These are phyloP conservation scores for Rhinolophus sinicus DNA, from an alignment of 2,113 vertebrate genomes.

Conservation along the genomic window DNA sequence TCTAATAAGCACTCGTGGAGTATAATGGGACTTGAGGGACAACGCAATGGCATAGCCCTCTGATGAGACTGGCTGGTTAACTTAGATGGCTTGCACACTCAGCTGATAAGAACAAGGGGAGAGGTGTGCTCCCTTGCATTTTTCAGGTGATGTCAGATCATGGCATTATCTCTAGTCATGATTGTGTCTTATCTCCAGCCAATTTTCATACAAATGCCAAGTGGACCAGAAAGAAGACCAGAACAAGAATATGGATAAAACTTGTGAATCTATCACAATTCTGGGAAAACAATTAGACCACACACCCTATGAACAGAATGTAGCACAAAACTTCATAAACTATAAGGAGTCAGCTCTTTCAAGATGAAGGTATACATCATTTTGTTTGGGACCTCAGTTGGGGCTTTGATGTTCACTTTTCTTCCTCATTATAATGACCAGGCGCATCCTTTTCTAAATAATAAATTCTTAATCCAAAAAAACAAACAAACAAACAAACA, in stretches of 20 bases:
- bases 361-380: neutral
- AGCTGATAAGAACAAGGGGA: neutral
- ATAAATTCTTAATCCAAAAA: slow-evolving; percentile 6
- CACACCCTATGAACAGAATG: neutral
- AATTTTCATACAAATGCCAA: neutral
- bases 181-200: neutral
- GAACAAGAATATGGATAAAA: neutral
- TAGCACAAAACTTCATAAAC: neutral
- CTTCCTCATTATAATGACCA: neutral
- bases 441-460: neutral
- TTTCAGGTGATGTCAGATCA: neutral
- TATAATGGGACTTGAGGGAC: neutral
- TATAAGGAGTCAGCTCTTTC: neutral
- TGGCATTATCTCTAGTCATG: too few species aligned
- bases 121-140: neutral
- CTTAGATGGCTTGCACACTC: too few species aligned
- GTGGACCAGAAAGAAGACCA: neutral
- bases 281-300: neutral
- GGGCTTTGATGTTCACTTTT: neutral
- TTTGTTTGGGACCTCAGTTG: neutral
- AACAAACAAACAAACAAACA: too few species aligned
- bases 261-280: neutral
- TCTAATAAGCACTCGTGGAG: neutral
- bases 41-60: neutral
- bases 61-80: neutral